Conservation (phyloP, 2,888 invertebrate genomes). For the Morinoia aosen region DNA sequence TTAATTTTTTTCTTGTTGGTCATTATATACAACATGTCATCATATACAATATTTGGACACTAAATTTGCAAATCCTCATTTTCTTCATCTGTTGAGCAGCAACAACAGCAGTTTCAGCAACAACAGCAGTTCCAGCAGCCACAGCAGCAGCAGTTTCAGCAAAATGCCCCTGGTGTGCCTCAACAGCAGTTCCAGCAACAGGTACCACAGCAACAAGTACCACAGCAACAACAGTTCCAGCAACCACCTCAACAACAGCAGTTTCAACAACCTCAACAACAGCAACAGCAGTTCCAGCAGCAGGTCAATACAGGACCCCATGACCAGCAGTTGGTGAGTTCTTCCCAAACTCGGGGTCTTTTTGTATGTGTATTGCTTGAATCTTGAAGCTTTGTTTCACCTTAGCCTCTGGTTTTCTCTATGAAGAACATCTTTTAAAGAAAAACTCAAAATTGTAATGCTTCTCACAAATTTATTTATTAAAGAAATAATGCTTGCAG, state of each 20-base stretch:
- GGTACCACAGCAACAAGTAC: slow-evolving; percentile 69
- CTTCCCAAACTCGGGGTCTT: neutral
- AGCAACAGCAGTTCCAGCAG: slow-evolving; percentile 69
- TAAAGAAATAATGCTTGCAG: no score
- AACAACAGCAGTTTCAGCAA: slow-evolving; percentile 42
- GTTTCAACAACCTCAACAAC: slow-evolving; percentile 68
- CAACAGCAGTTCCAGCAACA: slow-evolving; percentile 66
- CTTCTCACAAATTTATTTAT: no score
- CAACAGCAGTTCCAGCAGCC: slow-evolving; percentile 54
- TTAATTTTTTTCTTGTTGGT: no score
- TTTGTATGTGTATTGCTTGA: neutral
- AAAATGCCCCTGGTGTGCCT: neutral
- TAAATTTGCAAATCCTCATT: no score
- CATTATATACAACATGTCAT: no score
- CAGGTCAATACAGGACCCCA: slow-evolving; percentile 70
- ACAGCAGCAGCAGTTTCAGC: slow-evolving; percentile 6
- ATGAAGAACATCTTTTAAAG: no score
- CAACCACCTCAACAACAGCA: slow-evolving; percentile 66
- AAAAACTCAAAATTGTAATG: no score
- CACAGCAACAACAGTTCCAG: slow-evolving; percentile 70
- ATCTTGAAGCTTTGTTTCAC: neutral
- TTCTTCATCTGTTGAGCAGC: neutral
- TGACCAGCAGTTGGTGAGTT: slow-evolving; percentile 66
- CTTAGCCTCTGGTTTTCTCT: neutral
- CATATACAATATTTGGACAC: no score